These are phyloP conservation scores for Merodon equestris DNA, from an alignment of 2,888 invertebrate species.

Conservation along the genomic window DNA sequence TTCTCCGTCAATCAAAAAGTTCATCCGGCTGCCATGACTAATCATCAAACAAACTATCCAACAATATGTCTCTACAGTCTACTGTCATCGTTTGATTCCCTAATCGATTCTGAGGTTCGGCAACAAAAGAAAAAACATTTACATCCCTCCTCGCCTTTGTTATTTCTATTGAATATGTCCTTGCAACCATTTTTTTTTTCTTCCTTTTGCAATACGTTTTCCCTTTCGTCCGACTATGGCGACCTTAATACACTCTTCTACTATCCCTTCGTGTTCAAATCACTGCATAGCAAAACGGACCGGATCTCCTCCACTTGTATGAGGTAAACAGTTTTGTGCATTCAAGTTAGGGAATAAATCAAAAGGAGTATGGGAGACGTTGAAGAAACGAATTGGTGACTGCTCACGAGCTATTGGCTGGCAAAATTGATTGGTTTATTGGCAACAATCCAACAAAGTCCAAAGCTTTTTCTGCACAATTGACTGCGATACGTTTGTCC, in stretches of 20 bases:
- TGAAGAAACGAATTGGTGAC: conserved; percentile 52
- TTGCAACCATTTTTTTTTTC: no score
- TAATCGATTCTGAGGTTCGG: conserved; percentile 1
- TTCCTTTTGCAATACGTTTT: no score
- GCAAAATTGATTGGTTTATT: conserved; percentile 60
- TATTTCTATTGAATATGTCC: no score
- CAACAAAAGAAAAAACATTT: no score
- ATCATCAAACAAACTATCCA: no score
- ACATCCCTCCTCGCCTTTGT: no score
- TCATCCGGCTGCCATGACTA: no score
- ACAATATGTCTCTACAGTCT: not conserved
- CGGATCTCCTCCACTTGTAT: conserved; percentile 16
- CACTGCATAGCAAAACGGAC: conserved; percentile 38
- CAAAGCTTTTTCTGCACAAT: not conserved
- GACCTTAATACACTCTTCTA: no score
- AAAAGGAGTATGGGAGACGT: conserved; percentile 25
- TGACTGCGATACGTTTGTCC: conserved; percentile 1
- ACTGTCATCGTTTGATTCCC: not conserved
- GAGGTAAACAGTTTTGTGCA: conserved; percentile 33
- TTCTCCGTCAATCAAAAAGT: no score
- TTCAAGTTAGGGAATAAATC: conserved; percentile 42
- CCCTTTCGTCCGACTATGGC: no score
- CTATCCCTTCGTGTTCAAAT: conserved; percentile 4
- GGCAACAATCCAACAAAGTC: conserved; percentile 11
- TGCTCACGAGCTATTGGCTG: conserved; percentile 43